These are phyloP conservation scores for Poecilia latipinna DNA, from an alignment of 2,113 vertebrate genomes.

Conservation along the genomic window DNA sequence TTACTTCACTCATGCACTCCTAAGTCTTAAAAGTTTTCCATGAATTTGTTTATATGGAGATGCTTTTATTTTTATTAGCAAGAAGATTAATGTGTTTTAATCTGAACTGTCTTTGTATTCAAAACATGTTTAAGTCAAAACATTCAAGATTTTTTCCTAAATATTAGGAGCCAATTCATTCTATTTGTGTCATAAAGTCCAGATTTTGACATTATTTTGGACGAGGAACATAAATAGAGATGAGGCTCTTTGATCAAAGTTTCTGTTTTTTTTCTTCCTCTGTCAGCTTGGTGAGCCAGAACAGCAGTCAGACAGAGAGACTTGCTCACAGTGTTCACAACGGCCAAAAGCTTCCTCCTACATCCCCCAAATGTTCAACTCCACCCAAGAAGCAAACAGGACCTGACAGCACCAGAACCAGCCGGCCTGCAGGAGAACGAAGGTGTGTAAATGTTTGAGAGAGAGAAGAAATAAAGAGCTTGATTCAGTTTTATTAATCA, in stretches of 20 bases:
- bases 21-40: too few species aligned
- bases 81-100: neutral
- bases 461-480: neutral
- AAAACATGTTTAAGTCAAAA: neutral
- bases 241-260: neutral
- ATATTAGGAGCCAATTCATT: neutral
- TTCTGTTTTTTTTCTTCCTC: constrained; percentile 10
- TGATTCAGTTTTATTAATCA: neutral
- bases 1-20: too few species aligned
- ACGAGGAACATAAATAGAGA: neutral
- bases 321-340: constrained; percentile 58
- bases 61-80: neutral
- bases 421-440: constrained; percentile 78
- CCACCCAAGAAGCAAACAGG: constrained; percentile 45
- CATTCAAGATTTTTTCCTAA: neutral
- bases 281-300: constrained; percentile 65
- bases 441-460: constrained; percentile 74
- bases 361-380: constrained; percentile 29
- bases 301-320: constrained; percentile 57
- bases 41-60: neutral
- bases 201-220: neutral
- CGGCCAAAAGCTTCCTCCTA: constrained; percentile 50
- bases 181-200: neutral
- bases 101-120: neutral
- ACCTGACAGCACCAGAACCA: constrained; percentile 68